These are phyloP conservation scores for Drosophila nasuta DNA, from an alignment of 1,140 invertebrate genomes.

Conservation along the genomic window DNA sequence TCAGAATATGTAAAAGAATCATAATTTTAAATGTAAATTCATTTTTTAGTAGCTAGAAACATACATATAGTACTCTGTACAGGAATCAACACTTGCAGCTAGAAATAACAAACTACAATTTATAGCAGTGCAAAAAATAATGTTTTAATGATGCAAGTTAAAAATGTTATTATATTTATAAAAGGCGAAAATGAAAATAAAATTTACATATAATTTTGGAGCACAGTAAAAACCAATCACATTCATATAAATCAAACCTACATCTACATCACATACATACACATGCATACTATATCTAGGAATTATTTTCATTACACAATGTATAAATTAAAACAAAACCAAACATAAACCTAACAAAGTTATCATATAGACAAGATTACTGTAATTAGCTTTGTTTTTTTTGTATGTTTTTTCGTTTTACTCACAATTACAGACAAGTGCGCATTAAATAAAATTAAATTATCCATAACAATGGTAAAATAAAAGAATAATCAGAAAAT, in stretches of 20 bases:
- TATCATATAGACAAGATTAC: constrained; percentile 54
- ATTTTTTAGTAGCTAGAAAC: constrained; percentile 77
- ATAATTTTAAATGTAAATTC: constrained; percentile 73
- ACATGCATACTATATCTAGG: constrained; percentile 10
- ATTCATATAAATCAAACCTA: constrained; percentile 34
- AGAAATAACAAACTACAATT: constrained; percentile 56
- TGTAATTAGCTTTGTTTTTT: constrained; percentile 60
- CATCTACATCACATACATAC: constrained; percentile 21
- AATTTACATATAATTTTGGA: constrained; percentile 69
- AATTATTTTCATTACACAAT: constrained; percentile 53
- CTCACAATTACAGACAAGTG: constrained; percentile 58
- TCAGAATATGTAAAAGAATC: constrained; percentile 52
- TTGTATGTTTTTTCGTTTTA: constrained; percentile 79
- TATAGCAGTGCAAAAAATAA: constrained; percentile 69
- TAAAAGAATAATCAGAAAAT: constrained; percentile 54
- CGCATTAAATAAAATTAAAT: constrained; percentile 60
- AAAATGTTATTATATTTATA: constrained; percentile 69
- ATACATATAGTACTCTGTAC: constrained; percentile 63
- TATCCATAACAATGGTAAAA: constrained; percentile 62
- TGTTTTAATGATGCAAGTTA: constrained; percentile 66
- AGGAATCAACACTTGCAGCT: constrained; percentile 70
- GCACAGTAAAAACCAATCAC: constrained; percentile 60
- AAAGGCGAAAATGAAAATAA: constrained; percentile 37
- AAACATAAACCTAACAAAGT: constrained; percentile 45
- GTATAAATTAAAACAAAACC: constrained; percentile 55